A percentile compares a stretch with the other conserved stretches of the same genome.
Conservation (phyloP, 2,113 vertebrate species). For the Prionailurus viverrinus region DNA sequence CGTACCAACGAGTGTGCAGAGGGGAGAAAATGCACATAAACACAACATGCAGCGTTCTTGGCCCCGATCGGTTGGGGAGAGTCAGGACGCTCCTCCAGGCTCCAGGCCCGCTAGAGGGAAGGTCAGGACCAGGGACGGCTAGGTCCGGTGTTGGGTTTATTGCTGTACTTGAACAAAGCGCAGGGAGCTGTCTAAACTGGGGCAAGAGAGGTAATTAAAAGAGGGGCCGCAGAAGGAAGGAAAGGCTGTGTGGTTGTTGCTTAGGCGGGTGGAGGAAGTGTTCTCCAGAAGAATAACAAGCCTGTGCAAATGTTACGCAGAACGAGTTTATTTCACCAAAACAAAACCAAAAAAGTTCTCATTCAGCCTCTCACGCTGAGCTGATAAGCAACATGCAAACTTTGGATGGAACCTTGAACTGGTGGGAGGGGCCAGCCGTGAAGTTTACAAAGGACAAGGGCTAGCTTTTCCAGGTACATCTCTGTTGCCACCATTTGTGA, state of each 20-base stretch:
- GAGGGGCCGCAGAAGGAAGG: slow-evolving; percentile 27
- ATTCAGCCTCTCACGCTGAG: background rate
- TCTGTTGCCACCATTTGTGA: slow-evolving; percentile 36
- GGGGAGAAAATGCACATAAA: background rate
- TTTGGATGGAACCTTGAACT: slow-evolving; percentile 56
- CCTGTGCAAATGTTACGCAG: slow-evolving; percentile 39
- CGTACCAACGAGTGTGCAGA: slow-evolving; percentile 29
- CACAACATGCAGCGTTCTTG: background rate
- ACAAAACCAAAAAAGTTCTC: slow-evolving; percentile 65
- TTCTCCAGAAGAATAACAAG: slow-evolving; percentile 67
- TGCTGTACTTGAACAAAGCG: slow-evolving; percentile 73
- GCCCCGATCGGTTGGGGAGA: background rate
- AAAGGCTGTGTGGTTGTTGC: background rate
- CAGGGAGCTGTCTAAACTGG: background rate
- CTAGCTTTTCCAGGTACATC: slow-evolving; percentile 36
- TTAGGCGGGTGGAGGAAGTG: slow-evolving; percentile 26
- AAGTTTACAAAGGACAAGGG: background rate
- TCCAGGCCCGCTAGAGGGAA: background rate
- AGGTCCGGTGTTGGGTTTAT: slow-evolving; percentile 66
- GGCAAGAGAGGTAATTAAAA: slow-evolving; percentile 66
- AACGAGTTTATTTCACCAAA: slow-evolving; percentile 47
- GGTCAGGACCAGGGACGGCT: slow-evolving; percentile 61
- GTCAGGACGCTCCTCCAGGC: background rate
- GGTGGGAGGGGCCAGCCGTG: background rate
- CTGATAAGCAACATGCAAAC: slow-evolving; percentile 57